These are phyloP conservation scores for Heliconius erato DNA, from an alignment of 2,888 invertebrate genomes.

Conservation along the genomic window DNA sequence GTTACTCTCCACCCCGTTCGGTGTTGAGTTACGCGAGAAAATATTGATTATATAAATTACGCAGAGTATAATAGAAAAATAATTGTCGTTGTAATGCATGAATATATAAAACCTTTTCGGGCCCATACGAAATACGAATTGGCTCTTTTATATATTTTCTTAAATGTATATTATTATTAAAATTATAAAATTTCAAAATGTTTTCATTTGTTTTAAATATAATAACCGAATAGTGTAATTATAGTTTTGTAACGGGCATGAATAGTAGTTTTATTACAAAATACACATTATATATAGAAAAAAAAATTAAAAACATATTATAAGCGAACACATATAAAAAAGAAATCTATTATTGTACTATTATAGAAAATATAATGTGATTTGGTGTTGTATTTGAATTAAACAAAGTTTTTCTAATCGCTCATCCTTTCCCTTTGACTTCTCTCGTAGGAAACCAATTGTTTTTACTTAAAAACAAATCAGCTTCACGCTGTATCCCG, in stretches of 20 bases:
- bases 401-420: conserved; percentile 83
- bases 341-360: conserved; percentile 78
- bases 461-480: not conserved
- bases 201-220: conserved; percentile 43
- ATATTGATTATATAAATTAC: conserved; percentile 54
- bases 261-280: conserved; percentile 63
- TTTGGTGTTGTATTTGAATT: conserved; percentile 86
- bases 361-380: conserved; percentile 86
- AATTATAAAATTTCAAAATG: conserved; percentile 52
- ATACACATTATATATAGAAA: conserved; percentile 52
- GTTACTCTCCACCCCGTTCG: not conserved
- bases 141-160: conserved; percentile 68
- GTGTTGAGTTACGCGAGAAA: conserved; percentile 21
- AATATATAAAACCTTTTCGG: conserved; percentile 62
- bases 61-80: conserved; percentile 56
- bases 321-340: conserved; percentile 71
- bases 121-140: conserved; percentile 60
- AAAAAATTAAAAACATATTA: conserved; percentile 67
- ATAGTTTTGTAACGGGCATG: conserved; percentile 58
- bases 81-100: conserved; percentile 52
- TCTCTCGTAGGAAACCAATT: not conserved
- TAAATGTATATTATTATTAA: conserved; percentile 64
- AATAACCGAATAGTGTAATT: conserved; percentile 54
- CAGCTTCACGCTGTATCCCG: too few species aligned
- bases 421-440: conserved; percentile 76